Percentiles rank a stretch among this genome's conserved stretches.
phyloP scores from a whole-genome alignment of 2,113 vertebrate genomes.

The Prunella himalayana region DNA sequence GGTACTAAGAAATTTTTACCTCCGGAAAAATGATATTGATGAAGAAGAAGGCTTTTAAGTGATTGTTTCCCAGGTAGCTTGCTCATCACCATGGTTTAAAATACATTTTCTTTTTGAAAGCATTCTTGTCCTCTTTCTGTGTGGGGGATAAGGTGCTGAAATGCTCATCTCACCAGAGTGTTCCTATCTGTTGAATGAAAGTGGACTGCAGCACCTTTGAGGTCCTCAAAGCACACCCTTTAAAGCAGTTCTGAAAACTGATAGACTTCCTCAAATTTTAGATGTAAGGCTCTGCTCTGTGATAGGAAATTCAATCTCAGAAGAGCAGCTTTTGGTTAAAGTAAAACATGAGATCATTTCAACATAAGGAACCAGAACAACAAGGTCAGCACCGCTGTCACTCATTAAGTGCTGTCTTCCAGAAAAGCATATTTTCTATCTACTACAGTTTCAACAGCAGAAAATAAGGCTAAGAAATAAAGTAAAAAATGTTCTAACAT shows the following conservation, averaged over 20 bases:
- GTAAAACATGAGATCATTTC: neutral
- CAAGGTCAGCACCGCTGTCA: neutral
- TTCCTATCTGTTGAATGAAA: neutral
- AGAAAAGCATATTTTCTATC: neutral
- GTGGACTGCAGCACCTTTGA: neutral
- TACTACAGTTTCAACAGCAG: neutral
- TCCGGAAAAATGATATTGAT: neutral
- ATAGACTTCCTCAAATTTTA: neutral
- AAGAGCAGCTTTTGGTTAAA: neutral
- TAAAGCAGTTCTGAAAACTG: neutral
- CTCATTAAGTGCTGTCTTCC: neutral
- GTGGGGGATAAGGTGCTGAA: neutral
- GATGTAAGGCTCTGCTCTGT: neutral
- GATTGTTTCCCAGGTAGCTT: neutral
- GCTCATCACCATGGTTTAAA: neutral
- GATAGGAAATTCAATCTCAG: neutral
- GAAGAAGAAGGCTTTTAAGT: neutral
- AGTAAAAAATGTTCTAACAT: neutral
- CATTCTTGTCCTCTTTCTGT: neutral
- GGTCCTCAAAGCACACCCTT: neutral
- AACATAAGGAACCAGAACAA: neutral
- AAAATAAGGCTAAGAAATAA: neutral
- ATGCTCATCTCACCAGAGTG: fast-evolving
- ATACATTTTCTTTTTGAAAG: neutral
- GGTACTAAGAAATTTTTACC: neutral